Evolutionary conservation across 2,888 invertebrate species (phyloP), one percentile per base, ranked within the genome.

Genomic region (Macropis europaea): DNA sequence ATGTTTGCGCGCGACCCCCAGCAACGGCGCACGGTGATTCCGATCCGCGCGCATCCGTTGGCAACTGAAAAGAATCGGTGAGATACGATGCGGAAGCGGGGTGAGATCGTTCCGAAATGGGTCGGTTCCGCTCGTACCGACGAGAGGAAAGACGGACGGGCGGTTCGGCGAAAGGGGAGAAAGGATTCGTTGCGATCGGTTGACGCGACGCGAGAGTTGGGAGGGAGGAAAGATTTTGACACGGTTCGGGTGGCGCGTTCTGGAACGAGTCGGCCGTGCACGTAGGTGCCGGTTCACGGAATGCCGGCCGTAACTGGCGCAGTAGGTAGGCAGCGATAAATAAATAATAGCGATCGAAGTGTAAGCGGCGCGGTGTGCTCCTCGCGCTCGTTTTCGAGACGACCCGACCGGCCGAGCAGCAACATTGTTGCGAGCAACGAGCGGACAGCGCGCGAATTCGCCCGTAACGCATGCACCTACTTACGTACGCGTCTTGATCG

Each of bases 321-420:
- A 86, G 84, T 85, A 81, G 86, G 86, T 85, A 84, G 82, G 77
- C 76, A 68, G 74, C 69, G 82, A 83, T 84, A 85, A 86, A 86
- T 86, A 85, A 86, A 83, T 86, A 84, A 86, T 84, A 77, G 69
- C 76, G 79, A 83, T 80, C 71, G 71, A 79, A 79, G 68, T 68
- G 67, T 34, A 43, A 52, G 36, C 19, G 48, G 7, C 3, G 38
- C 60, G 45, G 54, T 76, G 34, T 34, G 26, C 53, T 48, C 61
- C 45, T 11, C 22, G 34, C 53, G 36, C 53, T 60, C 57, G 52
- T 64, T 71, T 52, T 56, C 56, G 56, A 60, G 61, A 61, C 68
- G 50, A 54, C n/a, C 19, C 68, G 50, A 54, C n/a, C 19, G 13
- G 36, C 64, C 43, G 50, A 45, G 52, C 45, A 38, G 30, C 53